A percentile compares a stretch with the other conserved stretches of the same genome.
phyloP scores from a whole-genome alignment of 2,888 invertebrate species.

The Troglohyphantes excavatus region DNA sequence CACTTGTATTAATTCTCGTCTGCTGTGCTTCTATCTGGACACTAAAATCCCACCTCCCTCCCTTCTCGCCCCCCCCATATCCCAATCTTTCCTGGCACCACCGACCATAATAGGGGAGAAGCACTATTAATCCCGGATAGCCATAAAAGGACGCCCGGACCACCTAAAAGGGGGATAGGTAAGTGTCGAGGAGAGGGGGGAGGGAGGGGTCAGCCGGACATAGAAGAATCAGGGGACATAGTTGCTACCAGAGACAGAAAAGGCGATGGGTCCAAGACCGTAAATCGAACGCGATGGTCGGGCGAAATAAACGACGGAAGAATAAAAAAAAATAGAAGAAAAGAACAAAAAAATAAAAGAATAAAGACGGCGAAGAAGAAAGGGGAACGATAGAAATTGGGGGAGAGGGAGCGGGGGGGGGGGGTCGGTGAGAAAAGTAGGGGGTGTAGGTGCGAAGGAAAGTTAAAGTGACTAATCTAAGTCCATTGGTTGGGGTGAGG shows the following conservation, averaged over 20 bases:
- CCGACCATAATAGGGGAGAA: constrained; percentile 75
- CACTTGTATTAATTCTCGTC: constrained; percentile 67
- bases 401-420: neutral
- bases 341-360: neutral
- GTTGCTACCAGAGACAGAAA: constrained; percentile 19
- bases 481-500: constrained; percentile 51
- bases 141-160: constrained; percentile 72
- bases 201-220: constrained; percentile 31
- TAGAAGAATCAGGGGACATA: constrained; percentile 42
- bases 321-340: constrained; percentile 8
- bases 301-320: constrained; percentile 53
- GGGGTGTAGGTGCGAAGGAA: constrained; percentile 27
- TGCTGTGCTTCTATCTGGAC: constrained; percentile 29
- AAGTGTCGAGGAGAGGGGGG: constrained; percentile 8
- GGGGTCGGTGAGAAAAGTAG: neutral
- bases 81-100: constrained; percentile 7
- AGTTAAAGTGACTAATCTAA: constrained; percentile 73
- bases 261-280: constrained; percentile 46
- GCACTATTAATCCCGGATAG: constrained; percentile 77
- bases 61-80: neutral
- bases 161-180: neutral
- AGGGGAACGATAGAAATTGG: constrained; percentile 6
- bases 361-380: neutral
- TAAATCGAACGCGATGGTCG: constrained; percentile 73
- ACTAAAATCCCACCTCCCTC: constrained; percentile 46